Base-by-base conservation (phyloP, 2,797 vertebrate species). In the Brotula barbata region DNA sequence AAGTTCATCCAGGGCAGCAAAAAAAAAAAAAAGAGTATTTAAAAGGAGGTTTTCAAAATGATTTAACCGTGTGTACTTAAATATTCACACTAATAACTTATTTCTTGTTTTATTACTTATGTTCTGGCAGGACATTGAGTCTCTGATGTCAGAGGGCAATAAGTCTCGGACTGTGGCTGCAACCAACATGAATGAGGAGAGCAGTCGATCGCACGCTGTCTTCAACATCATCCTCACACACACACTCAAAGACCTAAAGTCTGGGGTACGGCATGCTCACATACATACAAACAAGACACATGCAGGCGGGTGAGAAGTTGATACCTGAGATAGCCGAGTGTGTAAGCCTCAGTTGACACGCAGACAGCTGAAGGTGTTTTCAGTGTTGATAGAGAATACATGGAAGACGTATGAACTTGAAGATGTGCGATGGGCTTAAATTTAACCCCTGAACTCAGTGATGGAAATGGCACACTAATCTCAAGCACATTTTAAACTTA, bases 121-220 rank as follows among this genome's bases (percentile, higher is more conserved):
- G n/a, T n/a, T n/a, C n/a, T n/a, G n/a, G n/a, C n/a, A 99, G 96
- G 97, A 99, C 88, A 98, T 99, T 42, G 96, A 96, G 81, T 97
- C 95, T 71, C 62, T 99, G 71, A 99, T 99, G 97, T 99, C 95
- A 0, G 97, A 99, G 83, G 97, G 97, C 64, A 99, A 99, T 84
- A 99, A 99, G 81, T 99, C 97, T 34, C 92, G 97, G 52, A 99
- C 97, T 0, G 96, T 98, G 22, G 97, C 97, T 14, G 97, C 97
- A 50, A 99, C 97, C 69, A 98, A 99, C 92, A 99, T 99, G 97
- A 99, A 99, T 6, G 97, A 99, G 69, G 97, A 98, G 85, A 99
- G 97, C 89, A 99, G 97, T 64, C 95, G 97, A 14, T 99, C 97
- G 14, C 97, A 99, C 5, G 97, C 89, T 0, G 97, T 99, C 55